Base-by-base conservation (phyloP, 2,888 invertebrate genomes). In the Achlya flavicornis region DNA sequence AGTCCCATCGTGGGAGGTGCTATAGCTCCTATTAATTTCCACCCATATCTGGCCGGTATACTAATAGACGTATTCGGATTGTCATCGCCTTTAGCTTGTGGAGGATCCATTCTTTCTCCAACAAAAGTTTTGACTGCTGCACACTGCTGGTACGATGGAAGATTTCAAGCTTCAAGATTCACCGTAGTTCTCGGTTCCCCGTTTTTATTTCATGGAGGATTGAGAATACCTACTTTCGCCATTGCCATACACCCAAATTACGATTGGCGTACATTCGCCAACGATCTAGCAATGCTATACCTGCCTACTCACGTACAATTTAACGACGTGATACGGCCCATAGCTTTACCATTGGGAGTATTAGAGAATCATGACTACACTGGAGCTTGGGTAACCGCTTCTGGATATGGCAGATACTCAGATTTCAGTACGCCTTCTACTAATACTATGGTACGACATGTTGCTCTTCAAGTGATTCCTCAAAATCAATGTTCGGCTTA, bases 81-180 rank as follows among this genome's bases (percentile, higher is more conserved):
- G 4, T 16, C 67, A 0, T 71, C 78, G 0, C 85, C 83, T 8
- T 87, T 90, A 0, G 89, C 87, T 0, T 91, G 91, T 62, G 91
- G 91, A 7, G 90, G 90, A 46, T 86, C 91, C 1, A 74, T 91
- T 5, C 66, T 91, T 6, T 78, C 87, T 1, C 62, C 76, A 14
- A 77, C 74, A 10, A 86, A 85, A 69, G 78, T 91, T 4, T 67
- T 91, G 10, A 91, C 91, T 10, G 91, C 91, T 2, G 91, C 91
- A 11, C 91, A 91, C 70, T 91, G 91, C 72, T 91, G 90, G 89
- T 79, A 72, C 63, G 90, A 90, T 63, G 90, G 90, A 57, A 71
- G 79, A 63, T 77, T 79, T 68, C 84, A 85, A 71, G 91, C 88
- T 7, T 81, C 79, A 77, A 78, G 81, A 32, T 83, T 90, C 68